Evolutionary conservation across 2,113 vertebrate genomes (phyloP).

Genomic region (Danionella cerebrum): DNA sequence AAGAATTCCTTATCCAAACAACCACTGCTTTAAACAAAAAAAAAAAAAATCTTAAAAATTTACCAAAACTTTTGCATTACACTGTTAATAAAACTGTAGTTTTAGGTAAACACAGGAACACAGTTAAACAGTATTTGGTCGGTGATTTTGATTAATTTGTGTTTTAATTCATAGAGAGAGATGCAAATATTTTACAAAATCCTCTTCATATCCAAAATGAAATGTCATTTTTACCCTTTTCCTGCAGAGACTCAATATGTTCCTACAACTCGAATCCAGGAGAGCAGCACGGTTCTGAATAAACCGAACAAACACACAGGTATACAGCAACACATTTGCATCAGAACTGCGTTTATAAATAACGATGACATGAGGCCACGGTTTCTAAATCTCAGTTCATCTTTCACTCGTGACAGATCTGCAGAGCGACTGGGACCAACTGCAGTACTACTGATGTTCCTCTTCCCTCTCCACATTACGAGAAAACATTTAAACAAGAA

Average conservation of each 20-base stretch:
- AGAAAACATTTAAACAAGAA: background rate
- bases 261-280: constrained; percentile 33
- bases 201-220: too few relatives aligned
- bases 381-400: background rate
- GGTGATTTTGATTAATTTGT: too few relatives aligned
- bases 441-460: constrained; percentile 17
- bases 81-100: too few relatives aligned
- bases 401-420: constrained; percentile 53
- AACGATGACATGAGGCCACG: background rate
- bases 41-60: too few relatives aligned
- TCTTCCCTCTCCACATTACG: background rate
- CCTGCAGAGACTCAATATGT: constrained; percentile 49
- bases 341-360: constrained; percentile 34
- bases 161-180: too few relatives aligned
- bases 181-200: too few relatives aligned
- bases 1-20: too few relatives aligned
- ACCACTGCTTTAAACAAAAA: too few relatives aligned
- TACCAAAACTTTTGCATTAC: too few relatives aligned
- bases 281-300: constrained; percentile 38
- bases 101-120: too few relatives aligned
- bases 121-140: too few relatives aligned
- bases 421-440: constrained; percentile 54
- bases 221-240: too few relatives aligned
- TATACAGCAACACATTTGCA: constrained; percentile 27
- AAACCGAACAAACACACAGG: constrained; percentile 49